Conservation (phyloP, 1,140 invertebrate genomes). For the Aleiodes sp. region DNA sequence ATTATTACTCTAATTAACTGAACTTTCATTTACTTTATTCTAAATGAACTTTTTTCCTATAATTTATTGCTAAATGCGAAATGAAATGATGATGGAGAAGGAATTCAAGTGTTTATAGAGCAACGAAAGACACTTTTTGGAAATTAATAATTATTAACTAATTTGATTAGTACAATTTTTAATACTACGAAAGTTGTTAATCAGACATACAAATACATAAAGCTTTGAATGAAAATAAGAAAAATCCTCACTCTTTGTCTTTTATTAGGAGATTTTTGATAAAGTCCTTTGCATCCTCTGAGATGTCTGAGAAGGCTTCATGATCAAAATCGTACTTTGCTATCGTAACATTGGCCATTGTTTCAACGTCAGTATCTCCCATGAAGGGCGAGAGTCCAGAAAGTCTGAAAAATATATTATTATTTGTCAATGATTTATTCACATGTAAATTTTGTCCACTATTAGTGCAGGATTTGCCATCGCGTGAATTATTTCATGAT, state of each 20-base stretch:
- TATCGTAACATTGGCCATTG: conserved; percentile 96
- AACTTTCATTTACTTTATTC: no score
- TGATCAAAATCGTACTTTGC: conserved; percentile 96
- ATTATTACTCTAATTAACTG: no score
- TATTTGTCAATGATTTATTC: no score
- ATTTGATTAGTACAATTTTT: neutral
- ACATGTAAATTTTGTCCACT: no score
- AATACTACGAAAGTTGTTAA: neutral
- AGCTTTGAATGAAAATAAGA: conserved; percentile 16
- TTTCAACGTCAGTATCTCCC: conserved; percentile 96
- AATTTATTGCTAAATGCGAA: neutral
- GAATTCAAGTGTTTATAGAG: conserved; percentile 12
- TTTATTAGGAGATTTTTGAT: conserved; percentile 88
- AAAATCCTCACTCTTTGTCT: conserved; percentile 83
- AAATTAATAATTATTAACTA: neutral
- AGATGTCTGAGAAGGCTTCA: conserved; percentile 91
- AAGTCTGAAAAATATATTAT: conserved; percentile 82
- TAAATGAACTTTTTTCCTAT: neutral
- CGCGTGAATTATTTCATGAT: no score
- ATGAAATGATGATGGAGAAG: neutral
- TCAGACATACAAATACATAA: neutral
- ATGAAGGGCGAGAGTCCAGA: conserved; percentile 98
- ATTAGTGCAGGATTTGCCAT: no score
- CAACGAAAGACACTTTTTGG: conserved; percentile 31
- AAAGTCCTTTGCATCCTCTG: conserved; percentile 92